Conservation (phyloP, 1,140 invertebrate genomes). For the Drosophila pectinifera region DNA sequence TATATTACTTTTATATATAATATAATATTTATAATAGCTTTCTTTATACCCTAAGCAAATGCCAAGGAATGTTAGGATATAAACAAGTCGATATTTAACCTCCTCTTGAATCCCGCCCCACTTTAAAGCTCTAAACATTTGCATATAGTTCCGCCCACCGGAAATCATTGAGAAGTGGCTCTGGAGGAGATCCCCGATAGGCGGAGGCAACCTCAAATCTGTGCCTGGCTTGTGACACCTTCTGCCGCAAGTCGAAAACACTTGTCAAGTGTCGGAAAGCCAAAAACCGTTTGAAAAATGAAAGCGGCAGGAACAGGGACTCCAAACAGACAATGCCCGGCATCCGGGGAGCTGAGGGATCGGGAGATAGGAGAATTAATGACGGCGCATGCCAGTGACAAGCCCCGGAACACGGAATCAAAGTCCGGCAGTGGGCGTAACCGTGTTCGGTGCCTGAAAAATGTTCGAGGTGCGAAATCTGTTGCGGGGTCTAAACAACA, state of each 20-base stretch:
- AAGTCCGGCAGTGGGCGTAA: conserved; percentile 46
- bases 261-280: conserved; percentile 77
- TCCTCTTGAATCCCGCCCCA: background rate
- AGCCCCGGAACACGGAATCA: conserved; percentile 81
- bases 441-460: conserved; percentile 60
- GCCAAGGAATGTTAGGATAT: background rate
- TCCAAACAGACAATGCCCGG: conserved; percentile 32
- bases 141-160: conserved; percentile 30
- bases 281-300: conserved; percentile 73
- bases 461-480: conserved; percentile 80
- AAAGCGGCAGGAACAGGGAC: conserved; percentile 31
- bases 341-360: background rate
- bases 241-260: conserved; percentile 69
- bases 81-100: background rate
- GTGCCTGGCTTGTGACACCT: conserved; percentile 65
- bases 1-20: too few relatives aligned
- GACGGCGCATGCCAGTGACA: conserved; percentile 81
- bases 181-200: background rate
- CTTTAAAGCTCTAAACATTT: conserved; percentile 28
- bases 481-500: conserved; percentile 75
- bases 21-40: background rate
- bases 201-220: conserved; percentile 30
- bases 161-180: conserved; percentile 4
- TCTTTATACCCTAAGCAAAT: background rate
- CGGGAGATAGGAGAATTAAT: conserved; percentile 68